A percentile compares a stretch with the other conserved stretches of the same genome.
Evolutionary conservation across 2,888 invertebrate species (phyloP).

Genomic region (Rhagonycha lutea): DNA sequence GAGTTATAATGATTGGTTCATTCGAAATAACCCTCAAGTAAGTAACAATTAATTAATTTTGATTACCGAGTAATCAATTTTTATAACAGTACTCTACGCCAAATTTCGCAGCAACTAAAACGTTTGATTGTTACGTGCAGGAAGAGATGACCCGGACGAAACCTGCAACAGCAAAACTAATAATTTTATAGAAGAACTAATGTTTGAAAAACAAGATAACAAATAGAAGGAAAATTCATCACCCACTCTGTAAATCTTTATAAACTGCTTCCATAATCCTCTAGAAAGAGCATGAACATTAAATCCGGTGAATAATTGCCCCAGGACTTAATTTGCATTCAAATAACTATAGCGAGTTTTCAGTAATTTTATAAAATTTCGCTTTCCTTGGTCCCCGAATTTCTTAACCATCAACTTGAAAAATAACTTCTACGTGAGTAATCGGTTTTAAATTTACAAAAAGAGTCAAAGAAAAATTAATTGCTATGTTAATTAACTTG

Average conservation of each 20-base stretch:
- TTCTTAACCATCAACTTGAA: conserved; percentile 8
- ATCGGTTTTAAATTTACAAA: conserved; percentile 16
- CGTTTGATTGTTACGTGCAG: neutral
- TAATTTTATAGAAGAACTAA: neutral
- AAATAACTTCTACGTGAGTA: neutral
- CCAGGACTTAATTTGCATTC: conserved; percentile 40
- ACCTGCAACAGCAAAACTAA: neutral
- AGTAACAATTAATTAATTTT: neutral
- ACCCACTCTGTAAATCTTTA: conserved; percentile 35
- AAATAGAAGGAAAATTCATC: conserved; percentile 26
- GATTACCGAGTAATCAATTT: neutral
- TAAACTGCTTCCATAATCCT: conserved; percentile 39
- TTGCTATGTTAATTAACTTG: conserved; percentile 3
- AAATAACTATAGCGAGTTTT: conserved; percentile 37
- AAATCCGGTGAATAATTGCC: conserved; percentile 42
- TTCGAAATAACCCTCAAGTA: neutral
- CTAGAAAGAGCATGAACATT: conserved; percentile 39
- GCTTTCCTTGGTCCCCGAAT: conserved; percentile 18
- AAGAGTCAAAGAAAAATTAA: conserved; percentile 11
- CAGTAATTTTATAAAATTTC: conserved; percentile 31
- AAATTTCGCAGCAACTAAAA: conserved; percentile 2
- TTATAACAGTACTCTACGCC: neutral
- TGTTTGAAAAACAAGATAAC: conserved; percentile 13
- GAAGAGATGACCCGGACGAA: neutral
- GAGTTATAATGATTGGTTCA: conserved; percentile 2